A percentile compares a stretch with the other conserved stretches of the same genome.
Evolutionary conservation across 2,888 invertebrate species (phyloP).

Genomic region (Dichetophora obliterata): DNA sequence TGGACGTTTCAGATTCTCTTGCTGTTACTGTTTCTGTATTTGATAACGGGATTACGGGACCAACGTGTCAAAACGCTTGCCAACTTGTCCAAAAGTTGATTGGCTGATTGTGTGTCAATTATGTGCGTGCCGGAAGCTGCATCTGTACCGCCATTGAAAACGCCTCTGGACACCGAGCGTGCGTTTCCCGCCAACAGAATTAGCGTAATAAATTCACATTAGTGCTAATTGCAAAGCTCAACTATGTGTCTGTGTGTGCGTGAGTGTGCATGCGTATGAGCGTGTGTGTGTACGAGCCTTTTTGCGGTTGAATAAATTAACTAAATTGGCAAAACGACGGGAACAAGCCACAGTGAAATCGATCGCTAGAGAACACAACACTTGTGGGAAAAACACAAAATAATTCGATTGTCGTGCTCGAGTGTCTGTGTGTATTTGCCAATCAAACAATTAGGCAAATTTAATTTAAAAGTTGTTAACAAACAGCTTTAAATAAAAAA

Average conservation of each 20-base stretch:
- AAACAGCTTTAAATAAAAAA: too few relatives aligned
- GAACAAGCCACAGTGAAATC: background rate
- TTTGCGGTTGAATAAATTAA: constrained; percentile 5
- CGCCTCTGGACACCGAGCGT: background rate
- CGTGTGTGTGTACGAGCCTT: too few relatives aligned
- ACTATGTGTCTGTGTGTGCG: background rate
- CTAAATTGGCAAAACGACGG: background rate
- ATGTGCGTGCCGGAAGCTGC: background rate
- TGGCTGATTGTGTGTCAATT: background rate
- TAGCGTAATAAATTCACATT: constrained; percentile 23
- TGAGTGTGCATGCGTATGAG: background rate
- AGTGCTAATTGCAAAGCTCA: constrained; percentile 7
- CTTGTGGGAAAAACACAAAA: background rate
- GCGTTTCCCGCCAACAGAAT: constrained; percentile 10
- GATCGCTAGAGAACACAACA: background rate
- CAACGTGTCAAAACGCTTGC: background rate
- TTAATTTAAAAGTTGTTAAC: background rate
- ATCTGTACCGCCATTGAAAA: background rate
- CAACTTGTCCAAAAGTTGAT: background rate
- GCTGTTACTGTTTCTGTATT: background rate
- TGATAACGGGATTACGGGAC: background rate
- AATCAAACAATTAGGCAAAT: background rate
- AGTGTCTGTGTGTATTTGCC: background rate
- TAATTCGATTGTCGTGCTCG: background rate
- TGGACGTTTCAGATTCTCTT: background rate